Percentiles rank a stretch among this genome's conserved stretches.
These are phyloP conservation scores for Halichoeres trimaculatus DNA, from an alignment of 2,113 vertebrate species.

Conservation along the genomic window DNA sequence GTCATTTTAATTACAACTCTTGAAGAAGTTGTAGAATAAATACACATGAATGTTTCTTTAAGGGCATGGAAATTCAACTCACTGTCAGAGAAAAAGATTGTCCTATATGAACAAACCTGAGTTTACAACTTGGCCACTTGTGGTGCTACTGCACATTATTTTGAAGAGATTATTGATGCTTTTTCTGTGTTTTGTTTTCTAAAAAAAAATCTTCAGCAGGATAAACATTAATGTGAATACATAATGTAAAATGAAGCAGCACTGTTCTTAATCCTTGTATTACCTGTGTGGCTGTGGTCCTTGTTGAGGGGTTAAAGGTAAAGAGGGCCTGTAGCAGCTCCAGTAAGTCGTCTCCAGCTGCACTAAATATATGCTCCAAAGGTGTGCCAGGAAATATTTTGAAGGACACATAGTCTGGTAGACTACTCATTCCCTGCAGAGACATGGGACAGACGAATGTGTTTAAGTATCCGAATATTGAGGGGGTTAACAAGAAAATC, in stretches of 20 bases:
- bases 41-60: neutral
- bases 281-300: constrained; percentile 93
- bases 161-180: neutral
- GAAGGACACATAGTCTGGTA: constrained; percentile 96
- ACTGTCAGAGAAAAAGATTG: neutral
- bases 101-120: too few species aligned
- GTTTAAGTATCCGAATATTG: neutral
- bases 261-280: neutral
- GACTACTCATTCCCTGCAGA: constrained; percentile 90
- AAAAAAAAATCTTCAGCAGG: neutral
- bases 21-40: neutral
- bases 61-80: neutral
- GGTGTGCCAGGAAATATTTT: constrained; percentile 94
- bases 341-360: constrained; percentile 94
- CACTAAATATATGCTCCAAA: constrained; percentile 96
- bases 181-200: neutral
- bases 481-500: neutral
- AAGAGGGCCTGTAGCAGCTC: constrained; percentile 92
- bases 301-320: constrained; percentile 90
- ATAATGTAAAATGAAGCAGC: neutral
- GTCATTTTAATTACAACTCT: too few species aligned
- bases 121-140: too few species aligned
- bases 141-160: neutral
- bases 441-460: constrained; percentile 34
- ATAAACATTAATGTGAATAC: neutral